phyloP scores from a whole-genome alignment of 2,113 vertebrate genomes.

The Fukomys damarensis region DNA sequence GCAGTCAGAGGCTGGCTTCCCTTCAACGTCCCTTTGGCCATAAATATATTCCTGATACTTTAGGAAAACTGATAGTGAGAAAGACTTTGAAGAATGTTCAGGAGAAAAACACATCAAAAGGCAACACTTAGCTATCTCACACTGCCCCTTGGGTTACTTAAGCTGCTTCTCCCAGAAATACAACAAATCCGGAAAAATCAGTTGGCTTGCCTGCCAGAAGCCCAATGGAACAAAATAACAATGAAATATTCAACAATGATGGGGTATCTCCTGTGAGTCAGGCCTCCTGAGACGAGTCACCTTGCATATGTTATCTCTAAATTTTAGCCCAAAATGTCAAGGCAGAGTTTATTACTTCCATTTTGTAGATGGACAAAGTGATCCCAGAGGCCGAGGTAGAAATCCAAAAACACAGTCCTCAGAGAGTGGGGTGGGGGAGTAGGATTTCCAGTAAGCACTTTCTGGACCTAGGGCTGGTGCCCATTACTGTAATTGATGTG shows the following conservation, averaged over 20 bases:
- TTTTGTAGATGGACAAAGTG: conserved; percentile 28
- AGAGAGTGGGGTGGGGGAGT: background rate
- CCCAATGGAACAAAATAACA: background rate
- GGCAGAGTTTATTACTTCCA: background rate
- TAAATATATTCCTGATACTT: conserved; percentile 15
- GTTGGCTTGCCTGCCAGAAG: background rate
- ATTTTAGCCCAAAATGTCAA: background rate
- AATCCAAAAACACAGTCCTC: background rate
- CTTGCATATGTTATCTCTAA: background rate
- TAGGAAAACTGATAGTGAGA: background rate
- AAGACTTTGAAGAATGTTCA: background rate
- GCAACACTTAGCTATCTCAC: background rate
- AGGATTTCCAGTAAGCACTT: conserved; percentile 58
- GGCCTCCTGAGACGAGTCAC: background rate
- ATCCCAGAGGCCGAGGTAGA: background rate
- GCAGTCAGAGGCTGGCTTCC: background rate
- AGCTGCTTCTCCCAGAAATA: background rate
- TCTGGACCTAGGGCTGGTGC: background rate
- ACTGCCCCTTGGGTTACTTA: background rate
- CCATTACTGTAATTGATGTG: background rate
- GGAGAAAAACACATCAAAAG: conserved; percentile 32
- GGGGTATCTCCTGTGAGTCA: background rate
- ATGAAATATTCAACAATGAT: background rate
- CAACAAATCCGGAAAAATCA: background rate
- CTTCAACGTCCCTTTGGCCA: background rate